Conservation (phyloP, 2,113 vertebrate genomes). For the Neotragus pygmaeus region DNA sequence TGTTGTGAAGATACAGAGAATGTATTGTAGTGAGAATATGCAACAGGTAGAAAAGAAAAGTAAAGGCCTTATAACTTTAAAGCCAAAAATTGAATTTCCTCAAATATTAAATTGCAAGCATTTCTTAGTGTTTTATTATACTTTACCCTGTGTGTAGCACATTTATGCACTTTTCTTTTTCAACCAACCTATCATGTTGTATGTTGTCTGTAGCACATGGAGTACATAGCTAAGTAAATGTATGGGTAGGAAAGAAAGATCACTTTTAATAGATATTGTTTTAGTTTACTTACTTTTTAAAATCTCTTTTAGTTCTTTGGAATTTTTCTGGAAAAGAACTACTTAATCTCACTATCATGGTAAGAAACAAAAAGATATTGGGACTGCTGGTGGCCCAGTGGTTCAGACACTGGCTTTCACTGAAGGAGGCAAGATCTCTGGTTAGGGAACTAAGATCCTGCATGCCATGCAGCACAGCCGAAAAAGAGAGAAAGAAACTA, state of each 20-base stretch:
- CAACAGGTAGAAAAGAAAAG: background rate
- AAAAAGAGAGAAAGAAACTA: background rate
- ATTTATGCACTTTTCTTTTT: constrained; percentile 45
- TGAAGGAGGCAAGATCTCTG: background rate
- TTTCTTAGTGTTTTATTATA: background rate
- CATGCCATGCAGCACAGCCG: background rate
- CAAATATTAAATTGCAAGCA: background rate
- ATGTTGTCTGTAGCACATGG: constrained; percentile 57
- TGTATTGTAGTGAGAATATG: background rate
- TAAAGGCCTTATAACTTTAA: background rate
- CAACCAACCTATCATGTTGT: constrained; percentile 9
- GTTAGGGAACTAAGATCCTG: background rate
- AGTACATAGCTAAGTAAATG: constrained; percentile 52
- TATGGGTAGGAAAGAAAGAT: constrained; percentile 49
- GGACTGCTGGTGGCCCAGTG: background rate
- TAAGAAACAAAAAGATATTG: constrained; percentile 3
- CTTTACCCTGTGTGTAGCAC: constrained; percentile 39
- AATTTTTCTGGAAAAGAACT: constrained; percentile 34
- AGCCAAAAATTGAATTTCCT: background rate
- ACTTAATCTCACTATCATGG: constrained; percentile 49
- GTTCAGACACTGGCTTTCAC: background rate
- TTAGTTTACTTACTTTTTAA: constrained; percentile 16
- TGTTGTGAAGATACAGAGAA: background rate
- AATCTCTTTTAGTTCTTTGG: constrained; percentile 24
- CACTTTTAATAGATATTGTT: constrained; percentile 33